These are phyloP conservation scores for Toxostoma redivivum DNA, from an alignment of 2,113 vertebrate genomes.

Conservation along the genomic window DNA sequence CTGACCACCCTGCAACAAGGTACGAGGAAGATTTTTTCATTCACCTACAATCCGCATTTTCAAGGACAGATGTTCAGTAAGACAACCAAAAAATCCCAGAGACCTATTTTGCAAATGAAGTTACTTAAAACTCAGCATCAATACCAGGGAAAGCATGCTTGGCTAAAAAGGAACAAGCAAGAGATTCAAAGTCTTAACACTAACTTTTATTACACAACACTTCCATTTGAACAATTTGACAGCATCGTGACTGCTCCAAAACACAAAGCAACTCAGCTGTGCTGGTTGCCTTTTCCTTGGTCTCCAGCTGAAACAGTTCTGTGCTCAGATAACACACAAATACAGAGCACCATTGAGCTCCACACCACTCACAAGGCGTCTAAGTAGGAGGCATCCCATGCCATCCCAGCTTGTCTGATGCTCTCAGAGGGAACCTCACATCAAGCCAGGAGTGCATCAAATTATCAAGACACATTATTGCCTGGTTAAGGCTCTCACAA, in stretches of 20 bases:
- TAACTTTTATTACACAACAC: not conserved
- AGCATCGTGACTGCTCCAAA: not conserved
- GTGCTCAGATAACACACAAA: not conserved
- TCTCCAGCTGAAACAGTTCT: not conserved
- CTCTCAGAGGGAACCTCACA: not conserved
- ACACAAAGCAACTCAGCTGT: not conserved
- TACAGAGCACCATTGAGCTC: not conserved
- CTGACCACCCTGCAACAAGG: not conserved
- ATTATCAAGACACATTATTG: not conserved
- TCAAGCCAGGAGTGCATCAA: not conserved
- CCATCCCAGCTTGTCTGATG: not conserved
- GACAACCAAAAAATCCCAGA: fast-evolving
- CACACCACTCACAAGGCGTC: fast-evolving
- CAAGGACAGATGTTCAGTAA: not conserved
- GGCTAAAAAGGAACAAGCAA: not conserved
- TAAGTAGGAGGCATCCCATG: not conserved
- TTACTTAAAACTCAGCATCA: not conserved
- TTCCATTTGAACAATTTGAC: not conserved
- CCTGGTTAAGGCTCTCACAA: not conserved
- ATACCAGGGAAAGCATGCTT: not conserved
- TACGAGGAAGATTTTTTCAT: not conserved
- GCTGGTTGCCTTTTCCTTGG: not conserved
- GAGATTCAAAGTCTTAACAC: not conserved
- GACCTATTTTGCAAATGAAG: not conserved
- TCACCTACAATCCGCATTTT: not conserved